These are phyloP conservation scores for Apotomis capreana DNA, from an alignment of 2,888 invertebrate species.

Conservation along the genomic window DNA sequence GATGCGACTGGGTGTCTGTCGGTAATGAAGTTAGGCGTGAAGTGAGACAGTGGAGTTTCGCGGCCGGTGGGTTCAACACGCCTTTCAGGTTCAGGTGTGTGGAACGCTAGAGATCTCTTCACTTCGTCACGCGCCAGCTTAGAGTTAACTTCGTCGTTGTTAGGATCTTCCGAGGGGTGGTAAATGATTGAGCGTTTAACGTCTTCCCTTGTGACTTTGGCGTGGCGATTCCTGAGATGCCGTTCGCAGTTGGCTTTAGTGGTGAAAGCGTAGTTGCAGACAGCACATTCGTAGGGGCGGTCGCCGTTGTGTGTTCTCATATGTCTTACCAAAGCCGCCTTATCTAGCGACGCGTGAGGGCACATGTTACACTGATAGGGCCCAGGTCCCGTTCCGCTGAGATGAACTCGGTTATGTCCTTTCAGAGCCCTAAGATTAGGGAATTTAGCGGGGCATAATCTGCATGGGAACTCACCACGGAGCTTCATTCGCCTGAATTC, in stretches of 20 bases:
- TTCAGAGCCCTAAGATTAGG: slow-evolving; percentile 95
- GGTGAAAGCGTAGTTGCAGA: slow-evolving; percentile 98
- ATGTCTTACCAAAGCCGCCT: slow-evolving; percentile 95
- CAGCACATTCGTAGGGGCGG: slow-evolving; percentile 95
- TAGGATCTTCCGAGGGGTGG: slow-evolving; percentile 93
- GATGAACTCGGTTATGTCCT: slow-evolving; percentile 94
- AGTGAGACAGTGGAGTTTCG: slow-evolving; percentile 74
- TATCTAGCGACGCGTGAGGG: slow-evolving; percentile 93
- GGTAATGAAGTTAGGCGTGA: slow-evolving; percentile 72
- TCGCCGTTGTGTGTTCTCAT: slow-evolving; percentile 98
- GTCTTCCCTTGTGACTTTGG: slow-evolving; percentile 93
- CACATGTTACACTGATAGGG: slow-evolving; percentile 98
- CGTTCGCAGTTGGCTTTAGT: slow-evolving; percentile 99
- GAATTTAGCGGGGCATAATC: slow-evolving; percentile 93
- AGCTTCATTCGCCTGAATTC: slow-evolving; percentile 95
- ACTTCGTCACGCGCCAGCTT: slow-evolving; percentile 82
- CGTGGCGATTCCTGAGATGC: slow-evolving; percentile 95
- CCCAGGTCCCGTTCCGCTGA: slow-evolving; percentile 89
- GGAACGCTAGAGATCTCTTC: slow-evolving; percentile 82
- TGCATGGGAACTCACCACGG: slow-evolving; percentile 94
- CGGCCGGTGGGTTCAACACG: slow-evolving; percentile 71
- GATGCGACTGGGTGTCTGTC: slow-evolving; percentile 75
- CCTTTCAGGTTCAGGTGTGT: slow-evolving; percentile 79
- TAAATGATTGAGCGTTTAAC: slow-evolving; percentile 94
- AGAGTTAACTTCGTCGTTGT: slow-evolving; percentile 87